Evolutionary conservation across 2,888 invertebrate species (phyloP).

Genomic region (Drosophila kuntzei): DNA sequence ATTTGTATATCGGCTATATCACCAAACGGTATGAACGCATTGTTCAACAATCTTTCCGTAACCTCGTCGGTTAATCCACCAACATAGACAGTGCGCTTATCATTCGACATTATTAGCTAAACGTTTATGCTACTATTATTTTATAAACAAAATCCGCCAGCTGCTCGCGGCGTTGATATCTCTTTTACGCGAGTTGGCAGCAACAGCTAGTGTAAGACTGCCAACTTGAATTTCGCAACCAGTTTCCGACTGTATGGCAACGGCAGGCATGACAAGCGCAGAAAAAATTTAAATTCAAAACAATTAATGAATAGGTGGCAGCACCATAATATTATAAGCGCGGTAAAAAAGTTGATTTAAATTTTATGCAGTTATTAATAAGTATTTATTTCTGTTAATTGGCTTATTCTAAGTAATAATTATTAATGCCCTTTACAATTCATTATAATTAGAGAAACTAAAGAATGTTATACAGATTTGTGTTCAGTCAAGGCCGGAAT

Average conservation of each 20-base stretch:
- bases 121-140: constrained; percentile 19
- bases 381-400: constrained; percentile 1
- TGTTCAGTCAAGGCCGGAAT: constrained; percentile 2
- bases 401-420: background rate
- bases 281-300: background rate
- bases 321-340: background rate
- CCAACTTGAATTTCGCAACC: background rate
- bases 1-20: constrained; percentile 98
- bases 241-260: constrained; percentile 23
- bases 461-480: background rate
- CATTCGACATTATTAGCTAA: constrained; percentile 86
- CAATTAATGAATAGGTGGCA: background rate
- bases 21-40: constrained; percentile 99
- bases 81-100: constrained; percentile 93
- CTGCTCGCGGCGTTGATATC: constrained; percentile 8
- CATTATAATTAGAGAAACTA: background rate
- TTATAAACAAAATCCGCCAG: constrained; percentile 50
- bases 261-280: background rate
- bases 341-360: background rate
- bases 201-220: constrained; percentile 3
- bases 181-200: constrained; percentile 24
- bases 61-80: constrained; percentile 97
- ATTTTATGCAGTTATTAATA: background rate
- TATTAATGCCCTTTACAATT: background rate
- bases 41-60: constrained; percentile 96